Evolutionary conservation across 2,113 vertebrate genomes (phyloP), one percentile per base, ranked within the genome.

Genomic region (Poecile atricapillus): DNA sequence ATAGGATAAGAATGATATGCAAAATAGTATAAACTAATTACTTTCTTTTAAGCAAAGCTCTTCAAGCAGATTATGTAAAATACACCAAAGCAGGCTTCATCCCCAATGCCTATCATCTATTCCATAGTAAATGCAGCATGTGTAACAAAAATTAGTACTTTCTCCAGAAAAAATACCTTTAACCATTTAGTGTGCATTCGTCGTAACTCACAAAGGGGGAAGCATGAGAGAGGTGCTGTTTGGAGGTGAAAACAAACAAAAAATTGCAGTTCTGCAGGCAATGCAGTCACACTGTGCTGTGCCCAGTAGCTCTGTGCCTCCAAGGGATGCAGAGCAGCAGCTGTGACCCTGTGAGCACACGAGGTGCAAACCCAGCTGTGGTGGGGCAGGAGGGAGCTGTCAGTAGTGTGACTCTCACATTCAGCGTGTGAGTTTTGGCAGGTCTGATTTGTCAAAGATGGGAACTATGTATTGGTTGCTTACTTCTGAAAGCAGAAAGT

Each of bases 111-210:
- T 4, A 0, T 60, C 55, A 68, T 52, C 41, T 59, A 11, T 64
- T 46, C 69, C 11, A 22, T 23, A 67, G 64, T 44, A 58, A 83
- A 85, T 59, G 49, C 86, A 89, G 28, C 65, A 47, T 59, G 22
- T 31, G 13, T 39, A 50, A 37, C 39, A 83, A 56, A 87, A 95
- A 82, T 89, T 27, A 68, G 62, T 68, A 76, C 23, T 94, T 94
- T 76, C 27, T 92, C 30, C 58, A 52, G 53, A 76, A 88, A 44
- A 89, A 82, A 49, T 35, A 58, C 21, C 35, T 68, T 25, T 74
- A 77, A 74, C 43, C 5, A 18, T 43, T 49, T 60, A 50, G 13
- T 60, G 41, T n/a, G 53, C 46, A 31, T 78, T 92, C 27, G 31
- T 59, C 4, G 2, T 70, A 46, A 83, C 31, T 60, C 60, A 22